These are phyloP conservation scores for Sycophaga agraensis DNA, from an alignment of 1,140 invertebrate genomes.

Conservation along the genomic window DNA sequence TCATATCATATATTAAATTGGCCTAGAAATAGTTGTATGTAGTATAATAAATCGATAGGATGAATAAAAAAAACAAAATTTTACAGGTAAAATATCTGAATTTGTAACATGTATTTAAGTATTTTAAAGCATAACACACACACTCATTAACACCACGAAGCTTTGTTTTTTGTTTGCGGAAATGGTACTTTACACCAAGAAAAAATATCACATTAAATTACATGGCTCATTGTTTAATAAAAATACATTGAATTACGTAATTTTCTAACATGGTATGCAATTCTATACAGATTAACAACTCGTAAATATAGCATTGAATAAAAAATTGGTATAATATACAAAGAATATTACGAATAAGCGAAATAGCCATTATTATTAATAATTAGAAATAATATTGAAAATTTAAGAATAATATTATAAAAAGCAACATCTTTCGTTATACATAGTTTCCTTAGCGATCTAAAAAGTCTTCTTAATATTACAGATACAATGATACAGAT, in stretches of 20 bases:
- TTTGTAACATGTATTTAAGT: conserved; percentile 27
- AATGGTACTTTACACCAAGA: conserved; percentile 5
- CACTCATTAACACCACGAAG: conserved; percentile 19
- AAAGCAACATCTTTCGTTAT: not conserved
- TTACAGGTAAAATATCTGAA: conserved; percentile 24
- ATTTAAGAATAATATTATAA: not conserved
- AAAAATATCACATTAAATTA: conserved; percentile 11
- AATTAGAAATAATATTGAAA: not conserved
- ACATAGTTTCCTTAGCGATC: too few species aligned
- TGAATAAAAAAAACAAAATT: too few species aligned
- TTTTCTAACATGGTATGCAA: not conserved
- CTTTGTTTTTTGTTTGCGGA: conserved; percentile 9
- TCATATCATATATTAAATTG: too few species aligned
- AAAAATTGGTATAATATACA: too few species aligned
- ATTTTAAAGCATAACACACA: conserved; percentile 19
- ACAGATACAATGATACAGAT: conserved; percentile 4
- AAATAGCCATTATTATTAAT: too few species aligned
- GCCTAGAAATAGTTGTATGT: too few species aligned
- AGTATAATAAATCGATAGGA: too few species aligned
- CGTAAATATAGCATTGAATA: not conserved
- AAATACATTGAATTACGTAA: not conserved
- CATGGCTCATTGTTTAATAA: conserved; percentile 4
- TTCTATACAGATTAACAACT: conserved; percentile 1
- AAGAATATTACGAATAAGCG: too few species aligned
- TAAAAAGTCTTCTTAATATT: conserved; percentile 3